Base-by-base conservation (phyloP, 2,797 vertebrate species). In the Acanthornis magna region DNA sequence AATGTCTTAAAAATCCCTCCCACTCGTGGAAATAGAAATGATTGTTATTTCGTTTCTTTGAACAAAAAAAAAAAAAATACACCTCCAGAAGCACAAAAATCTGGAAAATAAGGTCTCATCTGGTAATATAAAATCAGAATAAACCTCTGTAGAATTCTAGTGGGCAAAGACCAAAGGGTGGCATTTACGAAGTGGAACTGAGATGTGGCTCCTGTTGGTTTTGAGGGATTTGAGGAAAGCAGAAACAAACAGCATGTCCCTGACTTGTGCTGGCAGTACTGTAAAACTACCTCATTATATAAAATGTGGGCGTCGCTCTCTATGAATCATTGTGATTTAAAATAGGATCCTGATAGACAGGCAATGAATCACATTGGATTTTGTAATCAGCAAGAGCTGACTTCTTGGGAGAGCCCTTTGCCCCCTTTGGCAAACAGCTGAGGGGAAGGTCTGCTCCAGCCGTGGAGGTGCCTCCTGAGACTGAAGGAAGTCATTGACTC, bases 331-430 rank as follows among this genome's bases (percentile, higher is more conserved):
- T 92, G 86, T 43, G 87, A 96, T 88, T 96, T 94, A 67, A 92
- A 96, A 92, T 95, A 79, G 91, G 89, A 95, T 70, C 72, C 89
- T 96, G 87, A 95, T 95, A 96, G 95, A 93, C 68, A 96, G 97
- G 96, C 87, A 47, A 92, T 96, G 96, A 97, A 97, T 92, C 97
- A 96, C 70, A 29, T 85, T 92, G 80, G 67, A 88, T 97, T 98
- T 98, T 97, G 96, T 97, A 98, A 98, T 96, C 97, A 96, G 96
- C 97, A 97, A 72, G 97, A 96, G 97, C 97, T 98, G 97, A 91
- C 95, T 96, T 94, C 97, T 97, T 88, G 74, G 87, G 94, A 95
- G 94, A 95, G 87, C 95, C 98, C 97, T 98, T 97, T 98, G 98
- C 95, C 97, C 98, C 92, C 95, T 96, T 98, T 98, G 98, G 98